Base-by-base conservation (phyloP, 2,888 invertebrate species). In the Carabus problematicus region DNA sequence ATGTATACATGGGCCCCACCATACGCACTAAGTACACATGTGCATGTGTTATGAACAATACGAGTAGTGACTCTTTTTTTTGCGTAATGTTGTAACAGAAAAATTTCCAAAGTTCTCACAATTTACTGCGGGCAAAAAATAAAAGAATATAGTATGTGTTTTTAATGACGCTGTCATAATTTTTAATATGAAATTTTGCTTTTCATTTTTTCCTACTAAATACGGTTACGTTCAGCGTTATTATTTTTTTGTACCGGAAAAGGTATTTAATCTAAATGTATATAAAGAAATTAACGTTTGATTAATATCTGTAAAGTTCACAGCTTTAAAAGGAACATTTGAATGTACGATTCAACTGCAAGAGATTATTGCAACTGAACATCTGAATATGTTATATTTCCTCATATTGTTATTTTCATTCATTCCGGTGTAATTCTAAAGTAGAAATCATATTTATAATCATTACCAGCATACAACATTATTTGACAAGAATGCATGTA, bases 41-140 rank as follows among this genome's bases (percentile, higher is more conserved):
- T 64, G 64, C 55, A 64, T 64, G 64, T 43, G 43, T 64, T 64
- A 64, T 64, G 54, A 64, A 64, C 64, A 64, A 64, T 64, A 64
- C 40, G 41, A 64, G 42, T 64, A 43, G 64, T 55, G 42, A 54
- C 40, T 52, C 43, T 54, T 56, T 11, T 43, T 64, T 64, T 55
- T 64, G 54, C 63, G 39, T 64, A 64, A 64, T 64, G 64, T 64
- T 64, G 64, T 64, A 64, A 64, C 54, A 55, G 42, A 12, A 64
- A 64, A 62, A 61, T 61, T 29, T 61, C 39, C 61, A 14, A 61
- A 45, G 61, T 64, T 64, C 64, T 64, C 64, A 64, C 64, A 64
- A 64, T 64, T 64, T 64, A 55, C 63, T 14, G 18, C 42, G n/a
- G 8, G 43, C 18, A 55, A 64, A 54, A 63, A 64, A 64, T 64